phyloP scores from a whole-genome alignment of 2,797 vertebrate genomes.

The Etheostoma nigrum region DNA sequence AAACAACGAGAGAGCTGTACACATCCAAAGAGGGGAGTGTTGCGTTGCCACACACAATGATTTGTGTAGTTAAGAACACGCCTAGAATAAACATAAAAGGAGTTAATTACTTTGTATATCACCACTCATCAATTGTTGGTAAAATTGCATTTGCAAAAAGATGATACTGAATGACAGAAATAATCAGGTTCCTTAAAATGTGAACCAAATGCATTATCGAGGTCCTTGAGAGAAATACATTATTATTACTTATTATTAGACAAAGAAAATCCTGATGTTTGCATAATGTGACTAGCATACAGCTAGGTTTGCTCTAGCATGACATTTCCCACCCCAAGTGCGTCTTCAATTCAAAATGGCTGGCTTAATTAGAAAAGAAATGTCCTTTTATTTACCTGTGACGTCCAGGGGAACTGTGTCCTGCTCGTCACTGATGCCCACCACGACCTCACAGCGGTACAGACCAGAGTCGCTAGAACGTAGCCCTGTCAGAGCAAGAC shows the following conservation, averaged over 20 bases:
- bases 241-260: neutral
- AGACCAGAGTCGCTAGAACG: conserved; percentile 93
- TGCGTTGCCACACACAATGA: conserved; percentile 14
- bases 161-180: conserved; percentile 27
- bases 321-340: neutral
- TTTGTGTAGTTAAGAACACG: conserved; percentile 20
- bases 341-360: neutral
- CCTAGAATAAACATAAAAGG: conserved; percentile 10
- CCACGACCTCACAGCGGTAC: conserved; percentile 96
- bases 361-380: neutral
- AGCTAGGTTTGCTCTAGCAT: neutral
- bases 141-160: conserved; percentile 4
- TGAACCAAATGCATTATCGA: neutral
- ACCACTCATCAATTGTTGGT: conserved; percentile 13
- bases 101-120: conserved; percentile 32
- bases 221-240: neutral
- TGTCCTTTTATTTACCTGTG: conserved; percentile 84
- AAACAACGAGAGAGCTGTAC: conserved; percentile 33
- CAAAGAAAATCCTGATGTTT: neutral
- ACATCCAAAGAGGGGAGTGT: conserved; percentile 24
- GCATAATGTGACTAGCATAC: neutral
- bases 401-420: conserved; percentile 94
- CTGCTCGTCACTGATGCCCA: conserved; percentile 94
- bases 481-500: conserved; percentile 87
- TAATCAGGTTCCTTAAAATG: neutral